Evolutionary conservation across 1,140 invertebrate species (phyloP).

Genomic region (Gyrodactylus salaris): DNA sequence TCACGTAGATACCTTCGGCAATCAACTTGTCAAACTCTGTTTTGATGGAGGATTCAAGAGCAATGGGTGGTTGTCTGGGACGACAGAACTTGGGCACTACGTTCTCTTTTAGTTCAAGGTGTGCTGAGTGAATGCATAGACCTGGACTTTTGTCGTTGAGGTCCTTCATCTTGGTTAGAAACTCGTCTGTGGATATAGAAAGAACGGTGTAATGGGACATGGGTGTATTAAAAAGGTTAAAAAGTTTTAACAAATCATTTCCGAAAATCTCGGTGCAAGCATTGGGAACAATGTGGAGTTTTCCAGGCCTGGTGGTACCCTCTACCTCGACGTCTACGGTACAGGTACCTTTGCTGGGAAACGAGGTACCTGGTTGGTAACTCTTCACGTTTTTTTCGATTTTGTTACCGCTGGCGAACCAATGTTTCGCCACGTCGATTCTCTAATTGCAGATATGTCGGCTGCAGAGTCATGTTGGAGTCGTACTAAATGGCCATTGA

Average conservation of each 20-base stretch:
- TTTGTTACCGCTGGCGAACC: neutral
- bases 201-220: neutral
- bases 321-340: neutral
- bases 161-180: neutral
- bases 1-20: neutral
- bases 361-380: neutral
- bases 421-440: neutral
- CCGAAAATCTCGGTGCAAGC: neutral
- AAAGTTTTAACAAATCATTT: neutral
- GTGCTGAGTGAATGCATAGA: neutral
- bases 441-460: neutral
- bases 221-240: neutral
- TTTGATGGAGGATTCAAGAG: neutral
- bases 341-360: too few species aligned
- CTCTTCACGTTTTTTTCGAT: neutral
- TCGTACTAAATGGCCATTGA: neutral
- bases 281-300: neutral
- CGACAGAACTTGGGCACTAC: neutral
- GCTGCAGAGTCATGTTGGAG: neutral
- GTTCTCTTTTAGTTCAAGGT: neutral
- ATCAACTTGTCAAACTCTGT: neutral
- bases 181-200: neutral
- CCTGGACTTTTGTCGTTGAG: neutral
- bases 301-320: too few species aligned
- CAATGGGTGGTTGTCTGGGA: neutral